Base-by-base conservation (phyloP, 2,797 vertebrate genomes). In the Sciurus vulgaris region DNA sequence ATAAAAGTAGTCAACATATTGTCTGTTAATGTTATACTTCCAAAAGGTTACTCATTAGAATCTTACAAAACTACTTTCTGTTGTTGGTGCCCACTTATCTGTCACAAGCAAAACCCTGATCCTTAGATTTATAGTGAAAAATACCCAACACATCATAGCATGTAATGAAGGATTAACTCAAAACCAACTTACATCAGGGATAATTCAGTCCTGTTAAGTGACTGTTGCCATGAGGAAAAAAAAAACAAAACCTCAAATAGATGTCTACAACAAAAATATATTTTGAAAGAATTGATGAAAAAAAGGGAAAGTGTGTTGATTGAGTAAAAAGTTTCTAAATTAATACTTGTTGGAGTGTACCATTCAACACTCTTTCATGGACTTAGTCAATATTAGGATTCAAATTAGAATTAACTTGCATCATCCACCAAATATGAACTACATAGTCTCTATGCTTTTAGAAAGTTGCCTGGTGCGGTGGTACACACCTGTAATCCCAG, bases 221-320 rank as follows among this genome's bases (percentile, higher is more conserved):
- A 44, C 2, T 3, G 33, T 18, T 22, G 5, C 24, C 3, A 33
- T 15, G 6, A 4, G 2, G 18, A 14, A 33, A 4, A 14, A 33
- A 4, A 9, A 87, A 89, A 67, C 10, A 72, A 54, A 83, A 44
- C 2, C 2, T 54, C 22, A 69, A 76, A 69, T 17, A 70, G 24
- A 59, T 2, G 5, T 41, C 24, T 18, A 47, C 2, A 3, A 44
- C 76, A 86, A 11, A 30, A 74, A 82, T 77, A 82, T 28, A 47
- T 89, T 3, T 24, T 76, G 74, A 89, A 44, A 41, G 1, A 56
- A 65, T 54, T 67, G 65, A 33, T 65, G n/a, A 72, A 5, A 83
- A 61, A 79, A 28, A 79, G 15, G 30, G 41, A 74, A 35, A 28
- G 6, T 17, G 3, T 13, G 3, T 1, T 47, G 4, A 69, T 51